A percentile compares a stretch with the other conserved stretches of the same genome.
These are phyloP conservation scores for Holothuria leucospilota DNA, from an alignment of 53 echinoderm and acorn worm species.

Conservation along the genomic window DNA sequence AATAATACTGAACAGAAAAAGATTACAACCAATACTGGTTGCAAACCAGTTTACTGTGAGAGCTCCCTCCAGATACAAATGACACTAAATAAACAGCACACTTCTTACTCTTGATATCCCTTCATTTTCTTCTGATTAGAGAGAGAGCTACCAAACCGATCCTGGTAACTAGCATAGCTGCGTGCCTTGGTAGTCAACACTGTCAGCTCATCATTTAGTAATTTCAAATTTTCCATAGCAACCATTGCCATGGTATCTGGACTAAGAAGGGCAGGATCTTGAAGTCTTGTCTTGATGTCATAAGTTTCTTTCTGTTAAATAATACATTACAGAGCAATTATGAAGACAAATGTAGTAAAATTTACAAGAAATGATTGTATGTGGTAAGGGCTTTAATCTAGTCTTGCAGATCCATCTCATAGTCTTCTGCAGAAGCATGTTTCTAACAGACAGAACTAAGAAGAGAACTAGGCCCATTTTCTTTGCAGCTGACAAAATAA, in stretches of 20 bases:
- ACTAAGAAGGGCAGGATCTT: conserved; percentile 89
- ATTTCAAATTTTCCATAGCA: conserved; percentile 91
- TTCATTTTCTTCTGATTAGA: conserved; percentile 73
- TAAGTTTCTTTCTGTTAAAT: conserved; percentile 76
- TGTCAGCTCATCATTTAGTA: conserved; percentile 82
- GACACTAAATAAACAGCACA: too few species aligned
- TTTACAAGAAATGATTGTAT: too few species aligned
- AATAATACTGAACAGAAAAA: too few species aligned
- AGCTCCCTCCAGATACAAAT: too few species aligned
- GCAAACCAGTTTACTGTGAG: too few species aligned
- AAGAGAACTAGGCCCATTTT: too few species aligned
- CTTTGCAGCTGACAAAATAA: too few species aligned
- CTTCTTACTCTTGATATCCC: conserved; percentile 86
- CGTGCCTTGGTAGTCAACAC: conserved; percentile 82
- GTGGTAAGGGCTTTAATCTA: too few species aligned
- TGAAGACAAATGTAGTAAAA: not conserved
- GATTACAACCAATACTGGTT: too few species aligned
- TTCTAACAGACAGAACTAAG: too few species aligned
- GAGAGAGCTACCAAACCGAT: conserved; percentile 94
- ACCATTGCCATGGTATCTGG: conserved; percentile 89
- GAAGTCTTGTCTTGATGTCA: conserved; percentile 84
- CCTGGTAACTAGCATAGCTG: conserved; percentile 99
- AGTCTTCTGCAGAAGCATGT: too few species aligned
- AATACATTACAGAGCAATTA: not conserved
- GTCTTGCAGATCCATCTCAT: too few species aligned